These are phyloP conservation scores for Napeogenes inachia DNA, from an alignment of 2,888 invertebrate genomes.

Conservation along the genomic window DNA sequence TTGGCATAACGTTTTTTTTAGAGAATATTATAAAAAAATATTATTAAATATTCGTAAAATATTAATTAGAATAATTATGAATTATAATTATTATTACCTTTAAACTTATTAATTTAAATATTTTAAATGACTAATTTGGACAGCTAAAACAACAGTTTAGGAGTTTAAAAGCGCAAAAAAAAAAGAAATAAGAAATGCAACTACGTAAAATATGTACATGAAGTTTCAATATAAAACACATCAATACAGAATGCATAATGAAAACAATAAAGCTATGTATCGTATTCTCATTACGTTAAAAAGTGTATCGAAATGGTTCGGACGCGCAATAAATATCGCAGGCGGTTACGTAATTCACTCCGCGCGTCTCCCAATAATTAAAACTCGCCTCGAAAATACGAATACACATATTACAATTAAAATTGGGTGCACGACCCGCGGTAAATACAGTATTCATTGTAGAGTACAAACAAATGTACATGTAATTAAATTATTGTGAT, in stretches of 20 bases:
- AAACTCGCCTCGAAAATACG: slow-evolving; percentile 74
- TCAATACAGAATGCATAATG: slow-evolving; percentile 31
- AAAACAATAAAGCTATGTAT: slow-evolving; percentile 42
- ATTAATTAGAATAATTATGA: no score
- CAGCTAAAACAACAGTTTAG: no score
- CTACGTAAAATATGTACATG: not conserved
- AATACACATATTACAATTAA: slow-evolving; percentile 78
- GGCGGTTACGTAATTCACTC: slow-evolving; percentile 77
- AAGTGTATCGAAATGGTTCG: slow-evolving; percentile 74
- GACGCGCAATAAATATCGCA: slow-evolving; percentile 73
- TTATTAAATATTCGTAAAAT: no score
- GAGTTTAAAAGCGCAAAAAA: no score
- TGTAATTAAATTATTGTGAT: slow-evolving; percentile 35
- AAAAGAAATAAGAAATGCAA: no score
- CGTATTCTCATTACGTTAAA: slow-evolving; percentile 74
- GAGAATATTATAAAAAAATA: no score
- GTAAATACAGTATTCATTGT: slow-evolving; percentile 49
- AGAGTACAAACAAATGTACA: slow-evolving; percentile 34
- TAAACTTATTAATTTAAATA: no score
- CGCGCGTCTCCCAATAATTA: slow-evolving; percentile 76
- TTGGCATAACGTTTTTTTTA: no score
- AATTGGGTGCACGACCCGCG: slow-evolving; percentile 63
- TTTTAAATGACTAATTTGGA: no score
- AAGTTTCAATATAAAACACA: slow-evolving; percentile 2
- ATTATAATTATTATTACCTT: no score